Evolutionary conservation across 2,888 invertebrate genomes (phyloP).

Genomic region (Pristionchus mayeri): DNA sequence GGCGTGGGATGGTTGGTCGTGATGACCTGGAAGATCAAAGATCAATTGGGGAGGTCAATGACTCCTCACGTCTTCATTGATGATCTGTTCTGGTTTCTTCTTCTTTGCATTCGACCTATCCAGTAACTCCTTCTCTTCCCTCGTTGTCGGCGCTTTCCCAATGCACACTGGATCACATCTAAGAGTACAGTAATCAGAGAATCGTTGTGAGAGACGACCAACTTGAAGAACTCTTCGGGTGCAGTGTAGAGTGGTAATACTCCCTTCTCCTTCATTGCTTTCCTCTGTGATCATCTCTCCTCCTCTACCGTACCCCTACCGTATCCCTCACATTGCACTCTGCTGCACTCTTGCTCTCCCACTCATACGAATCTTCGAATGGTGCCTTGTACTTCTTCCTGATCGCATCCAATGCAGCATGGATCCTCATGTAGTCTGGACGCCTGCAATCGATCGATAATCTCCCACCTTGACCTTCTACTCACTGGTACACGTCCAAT

Average conservation of each 20-base stretch:
- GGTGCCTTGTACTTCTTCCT: neutral
- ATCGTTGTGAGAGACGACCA: neutral
- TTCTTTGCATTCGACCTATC: conserved; percentile 5
- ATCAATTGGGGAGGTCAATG: neutral
- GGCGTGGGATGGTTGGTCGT: neutral
- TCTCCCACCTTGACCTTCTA: neutral
- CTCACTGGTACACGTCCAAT: conserved; percentile 40
- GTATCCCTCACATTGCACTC: conserved; percentile 16
- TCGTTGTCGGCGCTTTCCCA: neutral
- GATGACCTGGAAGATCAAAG: conserved; percentile 21
- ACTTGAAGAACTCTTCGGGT: conserved; percentile 29
- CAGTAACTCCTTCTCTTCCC: conserved; percentile 22
- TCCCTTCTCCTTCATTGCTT: neutral
- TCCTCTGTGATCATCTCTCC: neutral
- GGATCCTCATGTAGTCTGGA: conserved; percentile 28
- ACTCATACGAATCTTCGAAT: conserved; percentile 30
- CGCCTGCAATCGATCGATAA: conserved; percentile 28
- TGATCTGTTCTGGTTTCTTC: conserved; percentile 6
- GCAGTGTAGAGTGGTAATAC: neutral
- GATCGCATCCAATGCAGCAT: neutral
- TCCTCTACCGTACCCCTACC: neutral
- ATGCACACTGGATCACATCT: neutral
- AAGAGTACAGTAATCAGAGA: neutral
- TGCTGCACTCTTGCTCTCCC: neutral
- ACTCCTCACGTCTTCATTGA: neutral